Percentiles rank a stretch among this genome's conserved stretches.
These are phyloP conservation scores for Lepidurus apus DNA, from an alignment of 1,140 invertebrate genomes.

Conservation along the genomic window DNA sequence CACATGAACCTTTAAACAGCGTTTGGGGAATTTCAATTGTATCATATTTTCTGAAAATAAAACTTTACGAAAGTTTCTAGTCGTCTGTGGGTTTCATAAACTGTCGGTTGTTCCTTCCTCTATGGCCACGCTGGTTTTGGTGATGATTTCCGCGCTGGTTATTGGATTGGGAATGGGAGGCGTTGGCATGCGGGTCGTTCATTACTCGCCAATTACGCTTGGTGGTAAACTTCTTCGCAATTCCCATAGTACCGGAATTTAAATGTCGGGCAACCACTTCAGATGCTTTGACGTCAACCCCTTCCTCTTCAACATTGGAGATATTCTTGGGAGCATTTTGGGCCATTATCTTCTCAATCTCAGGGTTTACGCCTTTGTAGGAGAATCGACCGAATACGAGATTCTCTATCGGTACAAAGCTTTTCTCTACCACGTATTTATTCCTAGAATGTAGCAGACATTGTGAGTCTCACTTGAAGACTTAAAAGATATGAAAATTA, in stretches of 20 bases:
- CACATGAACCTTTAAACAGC: slow-evolving; percentile 55
- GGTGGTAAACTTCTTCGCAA: slow-evolving; percentile 10
- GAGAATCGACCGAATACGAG: slow-evolving; percentile 74
- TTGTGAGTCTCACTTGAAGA: slow-evolving; percentile 30
- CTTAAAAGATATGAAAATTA: slow-evolving; percentile 40
- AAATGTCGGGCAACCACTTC: slow-evolving; percentile 20
- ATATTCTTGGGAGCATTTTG: slow-evolving; percentile 26
- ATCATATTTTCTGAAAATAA: slow-evolving; percentile 27
- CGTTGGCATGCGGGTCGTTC: slow-evolving; percentile 27
- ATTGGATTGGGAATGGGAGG: neutral
- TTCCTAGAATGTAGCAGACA: slow-evolving; percentile 48
- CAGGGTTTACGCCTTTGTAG: slow-evolving; percentile 82
- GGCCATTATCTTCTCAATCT: slow-evolving; percentile 59
- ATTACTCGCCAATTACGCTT: slow-evolving; percentile 26
- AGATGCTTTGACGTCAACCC: slow-evolving; percentile 19
- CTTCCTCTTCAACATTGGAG: slow-evolving; percentile 11
- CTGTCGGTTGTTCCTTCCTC: slow-evolving; percentile 22
- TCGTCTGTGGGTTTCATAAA: slow-evolving; percentile 20
- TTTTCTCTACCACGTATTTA: slow-evolving; percentile 67
- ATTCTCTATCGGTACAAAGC: slow-evolving; percentile 66
- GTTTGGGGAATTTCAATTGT: slow-evolving; percentile 22
- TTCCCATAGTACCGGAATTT: neutral
- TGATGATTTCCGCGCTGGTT: slow-evolving; percentile 21
- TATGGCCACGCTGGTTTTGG: slow-evolving; percentile 15
- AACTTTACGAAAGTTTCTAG: neutral